These are phyloP conservation scores for Eupsittula cactorum DNA, from an alignment of 2,113 vertebrate species.

Conservation along the genomic window DNA sequence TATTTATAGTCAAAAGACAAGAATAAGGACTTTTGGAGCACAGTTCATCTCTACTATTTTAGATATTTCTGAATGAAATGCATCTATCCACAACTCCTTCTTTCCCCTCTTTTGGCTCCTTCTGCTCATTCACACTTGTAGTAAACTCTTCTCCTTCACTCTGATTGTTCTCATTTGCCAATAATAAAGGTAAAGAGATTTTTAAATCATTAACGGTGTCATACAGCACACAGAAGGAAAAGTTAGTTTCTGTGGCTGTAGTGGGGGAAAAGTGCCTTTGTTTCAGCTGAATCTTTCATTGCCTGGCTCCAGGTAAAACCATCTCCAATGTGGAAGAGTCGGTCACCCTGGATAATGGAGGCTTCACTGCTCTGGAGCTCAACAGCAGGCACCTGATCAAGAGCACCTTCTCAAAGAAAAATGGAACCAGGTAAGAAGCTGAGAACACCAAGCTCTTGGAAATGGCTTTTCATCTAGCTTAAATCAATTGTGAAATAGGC, in stretches of 20 bases:
- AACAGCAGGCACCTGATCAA: conserved; percentile 92
- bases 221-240: background rate
- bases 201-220: background rate
- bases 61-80: background rate
- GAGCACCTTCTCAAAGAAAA: conserved; percentile 91
- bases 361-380: conserved; percentile 92
- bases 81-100: background rate
- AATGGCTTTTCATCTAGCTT: background rate
- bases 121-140: background rate
- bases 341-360: conserved; percentile 91
- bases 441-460: background rate
- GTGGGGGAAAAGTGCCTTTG: background rate
- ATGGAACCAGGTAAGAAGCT: conserved; percentile 85
- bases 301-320: conserved; percentile 81
- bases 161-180: background rate
- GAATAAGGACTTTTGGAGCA: background rate
- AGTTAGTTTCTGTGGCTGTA: background rate
- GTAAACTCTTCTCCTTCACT: background rate
- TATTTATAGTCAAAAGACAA: background rate
- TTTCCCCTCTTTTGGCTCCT: background rate
- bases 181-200: background rate
- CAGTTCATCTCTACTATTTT: background rate
- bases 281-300: background rate
- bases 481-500: background rate
- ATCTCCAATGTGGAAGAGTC: conserved; percentile 86